These are phyloP conservation scores for Paraescarpia echinospica DNA, from an alignment of 1,140 invertebrate genomes.

Conservation along the genomic window DNA sequence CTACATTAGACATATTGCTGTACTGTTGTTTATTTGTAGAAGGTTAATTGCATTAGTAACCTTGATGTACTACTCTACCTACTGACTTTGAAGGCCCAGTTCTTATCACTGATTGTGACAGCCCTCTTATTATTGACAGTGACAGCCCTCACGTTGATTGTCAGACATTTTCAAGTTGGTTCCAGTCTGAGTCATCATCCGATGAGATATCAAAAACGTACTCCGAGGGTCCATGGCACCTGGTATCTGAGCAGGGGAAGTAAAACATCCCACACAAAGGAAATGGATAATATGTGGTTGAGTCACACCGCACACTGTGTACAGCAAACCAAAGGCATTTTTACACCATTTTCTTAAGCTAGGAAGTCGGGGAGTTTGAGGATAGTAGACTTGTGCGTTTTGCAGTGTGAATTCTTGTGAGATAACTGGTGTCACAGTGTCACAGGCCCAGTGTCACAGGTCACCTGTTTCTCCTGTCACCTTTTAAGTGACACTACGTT, in stretches of 20 bases:
- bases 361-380: neutral
- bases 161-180: neutral
- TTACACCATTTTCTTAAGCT: neutral
- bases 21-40: neutral
- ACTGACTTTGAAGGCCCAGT: neutral
- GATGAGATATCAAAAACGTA: neutral
- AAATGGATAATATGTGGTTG: neutral
- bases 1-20: neutral
- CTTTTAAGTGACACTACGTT: neutral
- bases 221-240: neutral
- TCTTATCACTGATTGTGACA: neutral
- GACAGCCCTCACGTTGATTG: neutral
- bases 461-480: neutral
- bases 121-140: neutral
- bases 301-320: neutral
- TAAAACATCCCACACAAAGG: neutral
- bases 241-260: neutral
- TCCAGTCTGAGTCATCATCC: neutral
- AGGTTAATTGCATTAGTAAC: neutral
- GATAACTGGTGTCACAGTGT: no score
- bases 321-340: neutral
- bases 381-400: neutral
- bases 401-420: no score
- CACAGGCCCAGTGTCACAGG: no score
- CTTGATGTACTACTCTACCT: no score